Percentiles rank a stretch among this genome's conserved stretches.
Evolutionary conservation across 1,140 invertebrate genomes (phyloP).

Genomic region (Drosophila pseudoananassae): DNA sequence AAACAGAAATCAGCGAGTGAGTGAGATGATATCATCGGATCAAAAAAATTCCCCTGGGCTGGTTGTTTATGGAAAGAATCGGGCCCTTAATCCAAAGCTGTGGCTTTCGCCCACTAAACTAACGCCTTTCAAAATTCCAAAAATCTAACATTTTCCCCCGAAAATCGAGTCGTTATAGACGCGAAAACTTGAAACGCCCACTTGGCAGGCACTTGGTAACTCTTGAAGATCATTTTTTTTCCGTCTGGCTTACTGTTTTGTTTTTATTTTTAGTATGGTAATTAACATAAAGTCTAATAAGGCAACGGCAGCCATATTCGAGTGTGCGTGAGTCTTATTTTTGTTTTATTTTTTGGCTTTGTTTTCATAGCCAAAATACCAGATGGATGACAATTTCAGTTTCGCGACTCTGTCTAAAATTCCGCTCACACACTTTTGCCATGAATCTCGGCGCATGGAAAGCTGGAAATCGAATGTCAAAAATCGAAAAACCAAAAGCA

Average conservation of each 20-base stretch:
- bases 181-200: conserved; percentile 41
- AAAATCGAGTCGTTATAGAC: conserved; percentile 11
- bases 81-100: neutral
- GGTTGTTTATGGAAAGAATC: neutral
- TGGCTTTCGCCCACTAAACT: conserved; percentile 30
- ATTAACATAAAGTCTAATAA: conserved; percentile 78
- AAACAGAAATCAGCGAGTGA: neutral
- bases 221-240: conserved; percentile 53
- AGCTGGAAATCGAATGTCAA: conserved; percentile 10
- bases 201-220: conserved; percentile 43
- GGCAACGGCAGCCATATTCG: conserved; percentile 57
- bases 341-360: conserved; percentile 14
- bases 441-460: conserved; percentile 57
- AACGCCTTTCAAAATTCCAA: conserved; percentile 9
- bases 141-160: conserved; percentile 24
- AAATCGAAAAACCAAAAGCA: conserved; percentile 9
- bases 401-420: conserved; percentile 50
- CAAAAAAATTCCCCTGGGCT: conserved; percentile 20
- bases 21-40: conserved; percentile 23
- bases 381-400: conserved; percentile 35
- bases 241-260: conserved; percentile 9
- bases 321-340: conserved; percentile 48
- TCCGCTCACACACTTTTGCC: conserved; percentile 52
- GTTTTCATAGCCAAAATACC: conserved; percentile 42
- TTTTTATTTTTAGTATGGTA: conserved; percentile 70